phyloP scores from a whole-genome alignment of 2,113 vertebrate species.

The Pan paniscus region DNA sequence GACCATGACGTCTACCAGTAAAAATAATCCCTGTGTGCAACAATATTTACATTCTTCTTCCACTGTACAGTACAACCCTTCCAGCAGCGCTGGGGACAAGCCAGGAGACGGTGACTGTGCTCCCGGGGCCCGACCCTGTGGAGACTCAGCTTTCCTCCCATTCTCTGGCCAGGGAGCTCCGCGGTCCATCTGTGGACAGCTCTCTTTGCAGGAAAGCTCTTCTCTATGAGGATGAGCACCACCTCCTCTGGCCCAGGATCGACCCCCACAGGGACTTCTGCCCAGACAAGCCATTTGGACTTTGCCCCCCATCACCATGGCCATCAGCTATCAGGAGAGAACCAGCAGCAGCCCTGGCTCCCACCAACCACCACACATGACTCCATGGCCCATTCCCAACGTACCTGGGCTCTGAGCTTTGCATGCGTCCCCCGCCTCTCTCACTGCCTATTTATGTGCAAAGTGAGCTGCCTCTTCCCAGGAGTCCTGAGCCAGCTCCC shows the following conservation, averaged over 20 bases:
- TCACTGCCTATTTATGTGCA: neutral
- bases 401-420: neutral
- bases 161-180: neutral
- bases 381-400: fast-evolving
- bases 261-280: neutral
- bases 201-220: neutral
- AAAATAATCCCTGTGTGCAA: neutral
- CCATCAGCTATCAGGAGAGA: neutral
- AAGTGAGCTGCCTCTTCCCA: neutral
- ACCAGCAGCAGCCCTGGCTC: fast-evolving
- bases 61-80: neutral
- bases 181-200: neutral
- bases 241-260: neutral
- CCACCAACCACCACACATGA: neutral
- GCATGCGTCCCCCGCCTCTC: neutral
- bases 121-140: neutral
- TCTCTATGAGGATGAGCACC: neutral
- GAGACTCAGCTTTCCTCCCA: neutral
- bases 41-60: no score
- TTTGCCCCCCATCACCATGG: neutral
- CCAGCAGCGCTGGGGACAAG: neutral
- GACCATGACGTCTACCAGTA: neutral
- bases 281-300: no score
- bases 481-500: neutral
- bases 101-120: fast-evolving